A percentile compares a stretch with the other conserved stretches of the same genome.
These are phyloP conservation scores for Coenonympha arcania DNA, from an alignment of 2,888 invertebrate genomes.

Conservation along the genomic window DNA sequence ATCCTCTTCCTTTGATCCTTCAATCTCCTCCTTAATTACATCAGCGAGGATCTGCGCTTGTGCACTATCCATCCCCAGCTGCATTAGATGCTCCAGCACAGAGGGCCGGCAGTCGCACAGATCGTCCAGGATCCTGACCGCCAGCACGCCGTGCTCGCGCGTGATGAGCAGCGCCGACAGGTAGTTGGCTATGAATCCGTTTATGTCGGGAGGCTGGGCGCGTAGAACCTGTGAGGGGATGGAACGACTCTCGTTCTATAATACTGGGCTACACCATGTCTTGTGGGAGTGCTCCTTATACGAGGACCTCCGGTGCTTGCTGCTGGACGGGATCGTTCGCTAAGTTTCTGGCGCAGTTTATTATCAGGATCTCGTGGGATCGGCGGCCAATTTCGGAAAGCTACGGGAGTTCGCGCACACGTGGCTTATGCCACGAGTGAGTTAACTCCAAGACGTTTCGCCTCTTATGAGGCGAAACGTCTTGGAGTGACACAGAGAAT, in stretches of 20 bases:
- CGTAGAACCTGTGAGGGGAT: conserved; percentile 75
- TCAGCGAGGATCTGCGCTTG: conserved; percentile 40
- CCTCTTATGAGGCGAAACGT: no score
- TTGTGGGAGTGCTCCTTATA: not conserved
- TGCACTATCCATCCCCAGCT: conserved; percentile 38
- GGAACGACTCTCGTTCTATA: not conserved
- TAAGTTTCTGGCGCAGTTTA: no score
- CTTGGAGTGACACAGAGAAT: no score
- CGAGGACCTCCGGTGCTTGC: no score
- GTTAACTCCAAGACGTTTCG: no score
- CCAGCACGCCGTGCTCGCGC: conserved; percentile 73
- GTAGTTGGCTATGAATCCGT: conserved; percentile 82
- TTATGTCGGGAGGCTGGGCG: conserved; percentile 77
- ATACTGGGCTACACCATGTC: no score
- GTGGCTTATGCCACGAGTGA: no score
- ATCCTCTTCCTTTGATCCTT: conserved; percentile 38
- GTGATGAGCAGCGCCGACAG: conserved; percentile 79
- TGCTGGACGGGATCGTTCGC: no score
- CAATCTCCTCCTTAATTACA: conserved; percentile 54
- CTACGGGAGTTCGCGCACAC: no score
- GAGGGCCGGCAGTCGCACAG: conserved; percentile 61
- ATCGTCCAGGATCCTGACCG: conserved; percentile 58
- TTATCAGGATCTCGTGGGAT: no score
- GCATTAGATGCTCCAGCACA: conserved; percentile 52
- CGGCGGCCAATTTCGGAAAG: no score